Evolutionary conservation across 2,888 invertebrate genomes (phyloP).

Genomic region (Xylocampa areola): DNA sequence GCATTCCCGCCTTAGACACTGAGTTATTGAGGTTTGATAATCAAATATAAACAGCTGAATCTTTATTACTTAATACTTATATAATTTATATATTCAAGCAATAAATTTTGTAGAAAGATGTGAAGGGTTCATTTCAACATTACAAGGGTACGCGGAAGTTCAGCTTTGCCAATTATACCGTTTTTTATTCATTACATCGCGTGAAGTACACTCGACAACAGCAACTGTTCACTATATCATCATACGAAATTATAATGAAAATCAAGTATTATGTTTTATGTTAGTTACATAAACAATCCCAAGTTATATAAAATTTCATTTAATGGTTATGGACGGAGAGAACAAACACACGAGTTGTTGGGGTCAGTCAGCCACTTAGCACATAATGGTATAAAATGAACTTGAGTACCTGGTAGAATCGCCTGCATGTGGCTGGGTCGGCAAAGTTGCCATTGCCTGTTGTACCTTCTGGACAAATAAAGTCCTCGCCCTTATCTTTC

Average conservation of each 20-base stretch:
- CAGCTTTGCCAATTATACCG: slow-evolving; percentile 26
- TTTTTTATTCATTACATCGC: slow-evolving; percentile 25
- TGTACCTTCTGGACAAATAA: slow-evolving; percentile 94
- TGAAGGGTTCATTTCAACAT: slow-evolving; percentile 34
- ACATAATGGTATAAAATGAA: not conserved
- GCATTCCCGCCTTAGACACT: slow-evolving; percentile 19
- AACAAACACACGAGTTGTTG: too few relatives aligned
- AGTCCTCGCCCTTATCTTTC: slow-evolving; percentile 91
- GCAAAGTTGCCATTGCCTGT: slow-evolving; percentile 96
- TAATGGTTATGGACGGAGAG: not conserved
- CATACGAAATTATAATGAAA: slow-evolving; percentile 32
- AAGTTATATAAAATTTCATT: slow-evolving; percentile 1
- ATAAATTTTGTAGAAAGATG: slow-evolving; percentile 36
- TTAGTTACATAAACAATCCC: slow-evolving; percentile 6
- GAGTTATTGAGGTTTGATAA: slow-evolving; percentile 32
- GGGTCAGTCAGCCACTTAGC: too few relatives aligned
- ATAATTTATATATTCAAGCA: slow-evolving; percentile 23
- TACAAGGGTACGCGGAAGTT: slow-evolving; percentile 29
- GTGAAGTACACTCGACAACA: slow-evolving; percentile 12
- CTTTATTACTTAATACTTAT: slow-evolving; percentile 45
- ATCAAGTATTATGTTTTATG: slow-evolving; percentile 5
- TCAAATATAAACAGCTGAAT: slow-evolving; percentile 39
- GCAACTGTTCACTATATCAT: slow-evolving; percentile 12
- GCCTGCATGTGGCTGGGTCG: slow-evolving; percentile 95
- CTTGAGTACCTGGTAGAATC: slow-evolving; percentile 95